A percentile compares a stretch with the other conserved stretches of the same genome.
Conservation (phyloP, 2,797 vertebrate species). For the Mus caroli region DNA sequence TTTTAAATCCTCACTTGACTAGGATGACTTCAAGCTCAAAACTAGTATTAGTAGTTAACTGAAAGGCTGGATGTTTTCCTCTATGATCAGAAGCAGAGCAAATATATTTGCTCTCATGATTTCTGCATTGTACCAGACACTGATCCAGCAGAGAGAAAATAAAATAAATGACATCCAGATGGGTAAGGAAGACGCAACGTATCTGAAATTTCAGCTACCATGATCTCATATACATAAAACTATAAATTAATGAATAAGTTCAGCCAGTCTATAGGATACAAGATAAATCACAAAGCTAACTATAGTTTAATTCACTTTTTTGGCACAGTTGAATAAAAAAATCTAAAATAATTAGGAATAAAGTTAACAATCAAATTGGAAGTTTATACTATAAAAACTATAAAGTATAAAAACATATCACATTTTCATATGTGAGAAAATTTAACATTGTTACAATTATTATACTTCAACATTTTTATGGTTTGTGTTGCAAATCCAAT, state of each 20-base stretch:
- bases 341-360: slow-evolving; percentile 17
- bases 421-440: not conserved
- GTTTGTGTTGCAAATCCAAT: not conserved
- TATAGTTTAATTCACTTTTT: slow-evolving; percentile 29
- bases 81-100: not conserved
- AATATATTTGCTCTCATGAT: not conserved
- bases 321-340: not conserved
- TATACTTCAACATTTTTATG: not conserved
- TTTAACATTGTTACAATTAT: not conserved
- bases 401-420: not conserved
- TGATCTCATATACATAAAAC: not conserved
- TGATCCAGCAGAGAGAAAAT: not conserved
- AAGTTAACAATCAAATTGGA: slow-evolving; percentile 7
- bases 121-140: not conserved
- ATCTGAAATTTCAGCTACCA: not conserved
- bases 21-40: not conserved
- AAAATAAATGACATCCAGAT: not conserved
- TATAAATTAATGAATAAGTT: slow-evolving; percentile 9
- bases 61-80: not conserved
- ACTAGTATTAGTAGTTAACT: not conserved
- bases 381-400: not conserved
- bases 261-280: not conserved
- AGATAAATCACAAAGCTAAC: not conserved
- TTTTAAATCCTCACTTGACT: not conserved
- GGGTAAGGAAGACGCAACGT: not conserved